Base-by-base conservation (phyloP, 1,140 invertebrate species). In the Calosoma granatense region DNA sequence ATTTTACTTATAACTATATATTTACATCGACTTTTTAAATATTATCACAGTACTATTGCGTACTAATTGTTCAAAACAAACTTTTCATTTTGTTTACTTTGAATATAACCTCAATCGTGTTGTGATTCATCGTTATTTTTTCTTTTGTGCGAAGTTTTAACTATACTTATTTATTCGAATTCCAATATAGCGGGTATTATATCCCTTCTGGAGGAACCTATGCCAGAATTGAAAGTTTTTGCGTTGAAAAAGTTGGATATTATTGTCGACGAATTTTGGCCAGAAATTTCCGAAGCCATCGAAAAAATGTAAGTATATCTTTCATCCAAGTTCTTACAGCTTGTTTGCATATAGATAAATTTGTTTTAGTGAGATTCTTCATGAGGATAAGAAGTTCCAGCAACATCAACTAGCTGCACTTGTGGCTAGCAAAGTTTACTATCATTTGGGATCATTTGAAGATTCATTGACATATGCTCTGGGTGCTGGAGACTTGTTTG, bases 341-440 rank as follows among this genome's bases (percentile, higher is more conserved):
- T 36, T 9, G 30, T 21, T 11, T 1, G 15, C 1, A 17, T 14
- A 23, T 41, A 52, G 52, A 20, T 39, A 14, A 20, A 20, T 21
- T 53, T 53, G 17, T 22, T 53, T 53, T 65, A 88, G 85, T 67
- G 95, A 98, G 80, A 92, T 95, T 65, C 77, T 99, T 17, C 90
- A 96, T 70, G 96, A 98, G 77, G 90, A 98, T 67, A 83, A 88
- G 65, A 74, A 72, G 12, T 98, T 98, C 67, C 81, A 82, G 20
- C 86, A 97, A 65, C 86, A 92, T 65, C 84, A 97, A 64, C 72
- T 98, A 47, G 97, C 97, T 53, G 95, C 96, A 21, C 80, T 99
- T 60, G 93, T 99, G 20, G 95, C 94, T 3, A 98, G 95, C 62
- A 99, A 99, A 77, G 94, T 98, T 2, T 98, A 98, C 69, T 98